Conservation (phyloP, 2,888 invertebrate species). For the Drosophila leonis region DNA sequence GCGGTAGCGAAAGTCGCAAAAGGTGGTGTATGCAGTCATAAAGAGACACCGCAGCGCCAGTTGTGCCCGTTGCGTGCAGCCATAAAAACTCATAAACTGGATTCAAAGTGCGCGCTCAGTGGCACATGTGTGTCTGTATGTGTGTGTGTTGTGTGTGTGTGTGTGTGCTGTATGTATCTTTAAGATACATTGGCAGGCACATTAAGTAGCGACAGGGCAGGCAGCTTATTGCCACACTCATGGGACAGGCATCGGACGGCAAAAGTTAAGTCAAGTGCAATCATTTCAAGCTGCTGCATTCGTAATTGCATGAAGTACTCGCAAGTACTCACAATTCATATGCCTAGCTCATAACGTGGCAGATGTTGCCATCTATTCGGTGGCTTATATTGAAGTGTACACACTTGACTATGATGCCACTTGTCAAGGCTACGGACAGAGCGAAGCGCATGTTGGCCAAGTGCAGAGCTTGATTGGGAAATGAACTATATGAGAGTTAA, state of each 20-base stretch:
- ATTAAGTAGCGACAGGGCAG: conserved; percentile 46
- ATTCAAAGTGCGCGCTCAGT: conserved; percentile 30
- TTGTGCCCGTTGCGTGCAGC: conserved; percentile 46
- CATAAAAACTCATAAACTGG: conserved; percentile 66
- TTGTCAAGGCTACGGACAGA: background rate
- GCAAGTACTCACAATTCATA: conserved; percentile 44
- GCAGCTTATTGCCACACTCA: conserved; percentile 53
- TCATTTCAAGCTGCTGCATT: conserved; percentile 72
- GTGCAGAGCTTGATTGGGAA: background rate
- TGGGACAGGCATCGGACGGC: conserved; percentile 21
- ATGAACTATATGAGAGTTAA: background rate
- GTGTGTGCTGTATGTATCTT: conserved; percentile 32
- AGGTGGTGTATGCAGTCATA: conserved; percentile 59
- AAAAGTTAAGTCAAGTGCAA: conserved; percentile 66
- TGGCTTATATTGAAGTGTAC: conserved; percentile 18
- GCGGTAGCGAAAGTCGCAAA: conserved; percentile 23
- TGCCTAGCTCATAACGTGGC: conserved; percentile 48
- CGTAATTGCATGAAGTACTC: conserved; percentile 56
- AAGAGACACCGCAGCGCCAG: conserved; percentile 50
- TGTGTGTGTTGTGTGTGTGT: background rate
- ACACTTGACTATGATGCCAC: conserved; percentile 7
- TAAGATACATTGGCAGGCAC: conserved; percentile 55
- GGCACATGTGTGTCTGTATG: conserved; percentile 11
- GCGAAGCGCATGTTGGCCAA: background rate
- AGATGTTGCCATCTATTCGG: conserved; percentile 43